Evolutionary conservation across 2,888 invertebrate genomes (phyloP).

Genomic region (Nemapogon koenigi): DNA sequence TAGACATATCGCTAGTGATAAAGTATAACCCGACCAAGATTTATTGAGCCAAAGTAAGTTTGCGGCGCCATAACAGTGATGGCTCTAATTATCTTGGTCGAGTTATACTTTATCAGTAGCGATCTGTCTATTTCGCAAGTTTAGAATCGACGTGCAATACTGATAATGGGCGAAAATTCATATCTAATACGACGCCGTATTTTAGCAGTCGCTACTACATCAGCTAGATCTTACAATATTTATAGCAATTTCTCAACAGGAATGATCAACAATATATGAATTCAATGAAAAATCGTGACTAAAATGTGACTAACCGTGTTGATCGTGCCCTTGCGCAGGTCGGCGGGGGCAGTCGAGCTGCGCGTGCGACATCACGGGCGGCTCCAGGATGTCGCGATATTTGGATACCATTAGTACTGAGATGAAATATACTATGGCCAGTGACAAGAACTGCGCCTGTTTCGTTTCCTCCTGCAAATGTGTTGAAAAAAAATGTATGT

Average conservation of each 20-base stretch:
- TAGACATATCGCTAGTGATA: no score
- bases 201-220: no score
- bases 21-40: no score
- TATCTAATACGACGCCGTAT: no score
- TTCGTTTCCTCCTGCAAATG: conserved; percentile 96
- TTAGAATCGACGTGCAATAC: no score
- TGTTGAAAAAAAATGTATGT: conserved; percentile 12
- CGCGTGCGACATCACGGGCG: conserved; percentile 75
- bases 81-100: no score
- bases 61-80: no score
- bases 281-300: background rate
- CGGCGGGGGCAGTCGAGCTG: conserved; percentile 45
- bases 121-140: no score
- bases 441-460: conserved; percentile 98
- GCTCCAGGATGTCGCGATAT: conserved; percentile 98
- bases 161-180: no score
- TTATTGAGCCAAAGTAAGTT: no score
- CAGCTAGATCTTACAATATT: no score
- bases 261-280: background rate
- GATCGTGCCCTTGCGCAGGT: conserved; percentile 45
- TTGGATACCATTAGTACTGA: conserved; percentile 99
- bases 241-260: background rate
- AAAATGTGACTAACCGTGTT: conserved; percentile 52
- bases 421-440: conserved; percentile 99
- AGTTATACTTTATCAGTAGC: no score